phyloP scores from a whole-genome alignment of 2,797 vertebrate genomes.

The Macrochelys suwanniensis region DNA sequence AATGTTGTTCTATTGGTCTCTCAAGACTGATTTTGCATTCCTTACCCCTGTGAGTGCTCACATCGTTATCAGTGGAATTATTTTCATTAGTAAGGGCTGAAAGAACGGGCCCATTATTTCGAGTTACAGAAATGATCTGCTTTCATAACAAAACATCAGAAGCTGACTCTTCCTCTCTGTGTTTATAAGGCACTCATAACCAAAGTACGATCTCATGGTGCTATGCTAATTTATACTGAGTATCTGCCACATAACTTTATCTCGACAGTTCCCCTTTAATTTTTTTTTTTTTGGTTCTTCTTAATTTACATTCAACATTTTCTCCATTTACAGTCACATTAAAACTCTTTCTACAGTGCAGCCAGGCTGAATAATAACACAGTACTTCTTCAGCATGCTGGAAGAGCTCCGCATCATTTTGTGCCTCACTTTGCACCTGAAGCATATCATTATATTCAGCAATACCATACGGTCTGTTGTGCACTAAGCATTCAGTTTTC shows the following conservation, averaged over 20 bases:
- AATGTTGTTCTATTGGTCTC: neutral
- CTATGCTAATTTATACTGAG: neutral
- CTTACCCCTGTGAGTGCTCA: neutral
- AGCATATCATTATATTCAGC: slow-evolving; percentile 16
- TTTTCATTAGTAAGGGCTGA: neutral
- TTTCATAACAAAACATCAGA: neutral
- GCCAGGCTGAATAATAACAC: slow-evolving; percentile 33
- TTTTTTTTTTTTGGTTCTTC: neutral
- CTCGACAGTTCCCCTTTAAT: neutral
- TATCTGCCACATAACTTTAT: neutral
- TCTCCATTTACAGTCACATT: neutral
- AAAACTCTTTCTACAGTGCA: slow-evolving; percentile 1
- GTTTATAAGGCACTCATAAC: neutral
- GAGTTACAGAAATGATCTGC: neutral
- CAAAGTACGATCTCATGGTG: neutral
- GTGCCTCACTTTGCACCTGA: slow-evolving; percentile 35
- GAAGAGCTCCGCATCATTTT: neutral
- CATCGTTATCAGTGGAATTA: neutral
- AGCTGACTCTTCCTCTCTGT: neutral
- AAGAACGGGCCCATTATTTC: neutral
- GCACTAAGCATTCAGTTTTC: neutral
- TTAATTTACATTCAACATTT: neutral
- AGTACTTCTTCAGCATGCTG: neutral
- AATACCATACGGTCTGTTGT: neutral
- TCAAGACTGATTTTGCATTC: neutral